Evolutionary conservation across 1,140 invertebrate species (phyloP).

Genomic region (Apis florea): DNA sequence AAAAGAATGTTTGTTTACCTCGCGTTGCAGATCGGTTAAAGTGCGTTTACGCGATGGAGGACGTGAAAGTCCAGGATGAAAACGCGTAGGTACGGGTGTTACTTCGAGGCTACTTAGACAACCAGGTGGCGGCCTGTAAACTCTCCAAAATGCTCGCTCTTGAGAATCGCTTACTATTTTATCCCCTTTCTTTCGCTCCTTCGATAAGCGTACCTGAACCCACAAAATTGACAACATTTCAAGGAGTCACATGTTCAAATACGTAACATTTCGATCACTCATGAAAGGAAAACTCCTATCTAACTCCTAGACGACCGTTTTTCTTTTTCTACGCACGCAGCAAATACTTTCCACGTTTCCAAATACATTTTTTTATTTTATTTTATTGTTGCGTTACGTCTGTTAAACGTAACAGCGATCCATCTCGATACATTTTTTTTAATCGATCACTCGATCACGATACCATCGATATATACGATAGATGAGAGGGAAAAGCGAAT

Average conservation of each 20-base stretch:
- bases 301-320: too few species aligned
- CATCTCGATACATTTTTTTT: too few species aligned
- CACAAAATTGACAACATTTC: constrained; percentile 66
- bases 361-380: too few species aligned
- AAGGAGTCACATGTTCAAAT: constrained; percentile 61
- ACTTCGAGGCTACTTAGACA: constrained; percentile 90
- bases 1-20: constrained; percentile 81
- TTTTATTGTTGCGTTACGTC: too few species aligned
- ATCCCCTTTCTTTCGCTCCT: constrained; percentile 96
- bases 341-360: too few species aligned
- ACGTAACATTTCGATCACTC: constrained; percentile 13
- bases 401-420: too few species aligned
- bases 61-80: constrained; percentile 83
- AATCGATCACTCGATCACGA: too few species aligned
- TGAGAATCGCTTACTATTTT: constrained; percentile 97
- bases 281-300: not conserved
- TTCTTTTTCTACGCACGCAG: too few species aligned
- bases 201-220: constrained; percentile 88
- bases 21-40: constrained; percentile 88
- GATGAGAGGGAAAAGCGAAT: too few species aligned
- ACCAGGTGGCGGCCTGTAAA: constrained; percentile 95
- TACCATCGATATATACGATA: too few species aligned
- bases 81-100: constrained; percentile 89
- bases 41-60: constrained; percentile 84
- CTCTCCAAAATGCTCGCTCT: constrained; percentile 97